These are phyloP conservation scores for Phylloscopus trochilus DNA, from an alignment of 2,113 vertebrate genomes.

Conservation along the genomic window DNA sequence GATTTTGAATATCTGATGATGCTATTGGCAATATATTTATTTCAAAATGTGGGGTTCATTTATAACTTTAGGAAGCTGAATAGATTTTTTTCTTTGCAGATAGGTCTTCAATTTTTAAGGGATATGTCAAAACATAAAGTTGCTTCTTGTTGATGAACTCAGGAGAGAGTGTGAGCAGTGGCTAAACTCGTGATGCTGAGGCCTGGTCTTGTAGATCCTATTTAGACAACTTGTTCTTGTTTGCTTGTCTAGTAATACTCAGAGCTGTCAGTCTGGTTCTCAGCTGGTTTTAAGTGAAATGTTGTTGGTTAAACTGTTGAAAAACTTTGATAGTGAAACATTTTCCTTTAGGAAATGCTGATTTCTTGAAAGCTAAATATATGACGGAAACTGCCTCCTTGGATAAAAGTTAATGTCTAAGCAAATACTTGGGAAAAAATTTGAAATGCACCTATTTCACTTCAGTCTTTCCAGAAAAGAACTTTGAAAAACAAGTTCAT, in stretches of 20 bases:
- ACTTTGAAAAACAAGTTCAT: not conserved
- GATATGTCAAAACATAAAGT: not conserved
- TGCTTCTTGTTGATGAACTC: not conserved
- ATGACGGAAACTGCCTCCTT: not conserved
- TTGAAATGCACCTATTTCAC: not conserved
- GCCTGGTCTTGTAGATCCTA: not conserved
- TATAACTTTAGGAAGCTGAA: not conserved
- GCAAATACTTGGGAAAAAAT: not conserved
- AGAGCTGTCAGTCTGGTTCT: not conserved
- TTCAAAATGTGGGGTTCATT: not conserved
- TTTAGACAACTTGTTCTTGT: not conserved
- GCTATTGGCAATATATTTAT: not conserved
- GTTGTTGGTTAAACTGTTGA: not conserved
- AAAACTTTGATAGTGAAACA: not conserved
- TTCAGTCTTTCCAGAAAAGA: not conserved
- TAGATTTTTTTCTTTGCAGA: not conserved
- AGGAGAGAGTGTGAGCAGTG: not conserved
- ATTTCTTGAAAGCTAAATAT: not conserved
- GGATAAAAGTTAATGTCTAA: not conserved
- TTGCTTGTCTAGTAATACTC: not conserved
- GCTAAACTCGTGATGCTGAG: not conserved
- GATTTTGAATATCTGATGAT: not conserved
- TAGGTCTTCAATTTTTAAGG: not conserved
- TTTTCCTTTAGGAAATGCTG: not conserved
- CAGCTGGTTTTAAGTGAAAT: not conserved